Evolutionary conservation across 2,113 vertebrate genomes (phyloP), one percentile per base, ranked within the genome.

Genomic region (Penelope pileata): DNA sequence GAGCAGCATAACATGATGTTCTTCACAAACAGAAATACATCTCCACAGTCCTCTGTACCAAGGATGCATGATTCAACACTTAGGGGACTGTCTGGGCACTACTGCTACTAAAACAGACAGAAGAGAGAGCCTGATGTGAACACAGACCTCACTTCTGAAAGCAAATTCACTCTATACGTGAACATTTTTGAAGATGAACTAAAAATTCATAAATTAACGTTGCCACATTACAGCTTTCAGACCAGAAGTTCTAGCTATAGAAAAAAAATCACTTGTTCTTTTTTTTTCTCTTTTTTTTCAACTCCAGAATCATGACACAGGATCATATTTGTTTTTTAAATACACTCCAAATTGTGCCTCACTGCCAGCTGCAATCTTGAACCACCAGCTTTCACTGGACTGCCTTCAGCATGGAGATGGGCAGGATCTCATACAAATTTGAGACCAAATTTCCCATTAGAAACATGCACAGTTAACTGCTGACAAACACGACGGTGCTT

Each of bases 221-320:
- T 7, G 30, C 63, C 30, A 12, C 27, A 0, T 34, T 9, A 22
- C 29, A 69, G 16, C 26, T 48, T 29, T 21, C 26, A 23, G 0
- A 53, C 8, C 53, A 1, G 1, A 79, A 76, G 26, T 10, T 11
- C 32, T 16, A 42, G 5, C 6, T 32, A 9, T 1, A 10, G 14
- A 48, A 64, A 12, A 32, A 1, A 2, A 3, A 30, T 63, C 21
- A 50, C 21, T 18, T n/a, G 30, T 58, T 13, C 32, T n/a, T 58
- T 32, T 32, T 12, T 30, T 56, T 9, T 32, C 53, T 53, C 27
- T 34, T 69, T 2, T 62, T 62, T 38, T 60, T 9, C 26, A 9
- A 6, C 32, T 27, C 67, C 9, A 12, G 23, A 26, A 47, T 11
- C 34, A 42, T 0, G 4, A 6, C 1, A 2, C 9, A 64, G 32